phyloP scores from a whole-genome alignment of 2,113 vertebrate species.

The Esox niger region DNA sequence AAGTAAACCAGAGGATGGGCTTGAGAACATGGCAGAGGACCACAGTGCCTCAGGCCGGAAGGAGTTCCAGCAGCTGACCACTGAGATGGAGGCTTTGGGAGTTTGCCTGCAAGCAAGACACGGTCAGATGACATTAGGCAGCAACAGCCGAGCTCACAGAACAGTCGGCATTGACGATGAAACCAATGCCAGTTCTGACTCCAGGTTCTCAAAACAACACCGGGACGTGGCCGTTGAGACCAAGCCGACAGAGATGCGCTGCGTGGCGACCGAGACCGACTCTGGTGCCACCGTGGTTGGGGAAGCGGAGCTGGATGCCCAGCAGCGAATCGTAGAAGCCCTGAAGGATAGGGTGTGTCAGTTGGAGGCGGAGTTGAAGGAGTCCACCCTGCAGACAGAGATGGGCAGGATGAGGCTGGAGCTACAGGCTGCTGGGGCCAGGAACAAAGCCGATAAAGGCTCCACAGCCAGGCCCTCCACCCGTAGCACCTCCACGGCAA shows the following conservation, averaged over 20 bases:
- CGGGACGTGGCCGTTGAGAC: conserved; percentile 71
- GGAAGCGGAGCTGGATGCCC: conserved; percentile 83
- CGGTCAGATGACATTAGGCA: conserved; percentile 27
- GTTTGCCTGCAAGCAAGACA: conserved; percentile 61
- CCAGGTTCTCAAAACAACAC: conserved; percentile 47
- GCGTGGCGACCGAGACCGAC: conserved; percentile 75
- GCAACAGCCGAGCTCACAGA: conserved; percentile 51
- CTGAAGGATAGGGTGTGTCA: conserved; percentile 84
- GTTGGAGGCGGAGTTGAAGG: conserved; percentile 88
- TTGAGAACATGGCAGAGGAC: conserved; percentile 60
- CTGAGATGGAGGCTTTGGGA: conserved; percentile 84
- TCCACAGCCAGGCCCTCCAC: conserved; percentile 68
- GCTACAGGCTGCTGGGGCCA: conserved; percentile 82
- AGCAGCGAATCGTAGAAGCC: conserved; percentile 83
- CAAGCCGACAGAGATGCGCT: conserved; percentile 63
- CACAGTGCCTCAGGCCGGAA: conserved; percentile 71
- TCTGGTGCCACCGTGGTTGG: conserved; percentile 78
- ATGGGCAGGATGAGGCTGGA: conserved; percentile 90
- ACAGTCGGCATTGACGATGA: conserved; percentile 73
- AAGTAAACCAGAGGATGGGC: conserved; percentile 68
- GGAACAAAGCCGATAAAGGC: conserved; percentile 83
- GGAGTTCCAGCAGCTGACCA: conserved; percentile 83
- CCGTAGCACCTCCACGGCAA: conserved; percentile 60
- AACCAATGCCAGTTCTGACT: conserved; percentile 48
- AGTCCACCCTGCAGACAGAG: conserved; percentile 85